Evolutionary conservation across 2,113 vertebrate species (phyloP).

Genomic region (Marmota flaviventris): DNA sequence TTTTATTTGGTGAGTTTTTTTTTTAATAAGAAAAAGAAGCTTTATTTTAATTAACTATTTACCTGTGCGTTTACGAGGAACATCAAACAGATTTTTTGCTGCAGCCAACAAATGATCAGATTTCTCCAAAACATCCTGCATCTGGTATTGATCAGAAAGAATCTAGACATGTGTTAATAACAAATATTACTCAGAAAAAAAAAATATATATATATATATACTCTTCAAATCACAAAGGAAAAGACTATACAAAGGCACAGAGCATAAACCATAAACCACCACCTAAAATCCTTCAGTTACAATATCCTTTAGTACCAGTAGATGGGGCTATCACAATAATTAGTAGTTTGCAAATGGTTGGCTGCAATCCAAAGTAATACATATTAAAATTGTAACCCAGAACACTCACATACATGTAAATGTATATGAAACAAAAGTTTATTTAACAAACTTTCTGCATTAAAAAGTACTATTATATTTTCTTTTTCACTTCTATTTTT

Average conservation of each 20-base stretch:
- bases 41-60: too few relatives aligned
- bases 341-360: background rate
- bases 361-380: constrained; percentile 18
- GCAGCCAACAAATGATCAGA: constrained; percentile 93
- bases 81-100: constrained; percentile 92
- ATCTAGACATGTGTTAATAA: constrained; percentile 87
- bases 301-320: constrained; percentile 59
- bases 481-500: constrained; percentile 58
- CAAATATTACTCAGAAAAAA: constrained; percentile 41
- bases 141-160: constrained; percentile 93
- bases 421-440: background rate
- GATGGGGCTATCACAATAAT: constrained; percentile 57
- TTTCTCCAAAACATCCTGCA: constrained; percentile 91
- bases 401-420: background rate
- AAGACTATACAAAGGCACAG: background rate
- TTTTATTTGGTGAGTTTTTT: too few relatives aligned
- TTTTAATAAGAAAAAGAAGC: too few relatives aligned
- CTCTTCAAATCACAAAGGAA: constrained; percentile 61
- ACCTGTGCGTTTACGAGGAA: constrained; percentile 93
- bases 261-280: background rate
- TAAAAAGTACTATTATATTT: constrained; percentile 44
- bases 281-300: constrained; percentile 19
- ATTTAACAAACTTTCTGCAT: background rate
- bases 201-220: background rate
- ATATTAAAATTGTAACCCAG: constrained; percentile 18